A percentile compares a stretch with the other conserved stretches of the same genome.
Conservation (phyloP, 2,113 vertebrate genomes). For the Clinocottus analis region DNA sequence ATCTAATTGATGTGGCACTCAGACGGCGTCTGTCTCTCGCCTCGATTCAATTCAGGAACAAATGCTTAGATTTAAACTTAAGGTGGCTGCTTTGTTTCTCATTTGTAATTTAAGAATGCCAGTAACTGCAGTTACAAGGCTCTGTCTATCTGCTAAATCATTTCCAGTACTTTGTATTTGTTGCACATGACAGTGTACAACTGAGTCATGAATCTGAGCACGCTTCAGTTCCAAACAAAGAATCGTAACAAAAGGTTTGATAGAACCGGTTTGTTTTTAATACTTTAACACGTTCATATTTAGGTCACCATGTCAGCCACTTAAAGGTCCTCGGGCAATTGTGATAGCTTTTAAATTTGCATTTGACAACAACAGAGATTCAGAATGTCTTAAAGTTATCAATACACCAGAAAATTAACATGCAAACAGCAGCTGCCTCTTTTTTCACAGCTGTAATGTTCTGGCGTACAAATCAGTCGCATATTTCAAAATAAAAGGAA, state of each 20-base stretch:
- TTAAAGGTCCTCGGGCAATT: background rate
- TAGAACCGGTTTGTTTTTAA: background rate
- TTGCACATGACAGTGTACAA: too few relatives aligned
- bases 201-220: background rate
- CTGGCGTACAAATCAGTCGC: background rate
- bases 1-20: slow-evolving; percentile 29
- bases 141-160: background rate
- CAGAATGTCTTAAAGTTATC: background rate
- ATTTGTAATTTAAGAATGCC: slow-evolving; percentile 11
- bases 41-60: slow-evolving; percentile 36
- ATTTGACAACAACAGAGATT: background rate
- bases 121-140: slow-evolving; percentile 17
- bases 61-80: slow-evolving; percentile 7
- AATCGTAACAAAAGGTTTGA: background rate
- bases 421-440: background rate
- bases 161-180: slow-evolving; percentile 16
- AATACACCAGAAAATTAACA: background rate
- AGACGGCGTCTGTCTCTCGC: slow-evolving; percentile 26
- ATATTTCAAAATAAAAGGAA: background rate
- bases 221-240: too few relatives aligned
- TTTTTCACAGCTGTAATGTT: too few relatives aligned
- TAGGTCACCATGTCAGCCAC: slow-evolving; percentile 16
- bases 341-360: background rate
- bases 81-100: slow-evolving; percentile 11
- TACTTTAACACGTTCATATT: background rate